Percentiles rank a stretch among this genome's conserved stretches.
phyloP scores from a whole-genome alignment of 2,113 vertebrate genomes.

The Diphyllodes magnificus region DNA sequence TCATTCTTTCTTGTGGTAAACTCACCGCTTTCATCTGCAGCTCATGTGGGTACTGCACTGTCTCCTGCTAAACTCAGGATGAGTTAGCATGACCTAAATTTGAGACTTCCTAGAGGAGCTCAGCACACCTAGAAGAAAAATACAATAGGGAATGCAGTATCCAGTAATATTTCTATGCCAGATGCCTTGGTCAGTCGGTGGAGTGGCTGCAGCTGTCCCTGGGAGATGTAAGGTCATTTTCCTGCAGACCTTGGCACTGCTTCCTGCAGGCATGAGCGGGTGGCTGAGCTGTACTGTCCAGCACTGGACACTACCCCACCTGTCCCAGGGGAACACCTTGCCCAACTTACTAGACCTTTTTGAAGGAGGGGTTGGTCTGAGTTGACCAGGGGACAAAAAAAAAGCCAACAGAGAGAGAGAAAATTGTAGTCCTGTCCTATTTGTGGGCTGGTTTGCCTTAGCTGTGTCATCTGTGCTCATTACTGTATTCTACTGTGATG shows the following conservation, averaged over 20 bases:
- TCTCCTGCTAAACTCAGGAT: not conserved
- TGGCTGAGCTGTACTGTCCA: not conserved
- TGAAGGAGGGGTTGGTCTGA: not conserved
- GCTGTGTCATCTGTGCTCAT: not conserved
- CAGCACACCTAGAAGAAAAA: not conserved
- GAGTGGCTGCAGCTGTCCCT: not conserved
- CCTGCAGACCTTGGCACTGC: not conserved
- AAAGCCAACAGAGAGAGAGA: not conserved
- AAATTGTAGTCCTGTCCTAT: not conserved
- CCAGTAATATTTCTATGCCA: not conserved
- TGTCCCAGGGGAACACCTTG: not conserved
- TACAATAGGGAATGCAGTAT: not conserved
- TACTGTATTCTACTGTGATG: not conserved
- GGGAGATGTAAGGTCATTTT: not conserved
- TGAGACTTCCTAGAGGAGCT: not conserved
- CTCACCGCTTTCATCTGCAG: not conserved
- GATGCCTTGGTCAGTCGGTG: not conserved
- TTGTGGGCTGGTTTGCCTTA: not conserved
- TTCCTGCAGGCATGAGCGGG: accelerated
- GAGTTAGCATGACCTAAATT: not conserved
- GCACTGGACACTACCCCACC: not conserved
- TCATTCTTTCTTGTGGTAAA: not conserved
- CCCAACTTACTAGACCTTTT: not conserved
- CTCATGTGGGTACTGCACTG: not conserved
- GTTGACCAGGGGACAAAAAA: not conserved